These are phyloP conservation scores for Eulimnadia texana DNA, from an alignment of 1,140 invertebrate genomes.

Conservation along the genomic window DNA sequence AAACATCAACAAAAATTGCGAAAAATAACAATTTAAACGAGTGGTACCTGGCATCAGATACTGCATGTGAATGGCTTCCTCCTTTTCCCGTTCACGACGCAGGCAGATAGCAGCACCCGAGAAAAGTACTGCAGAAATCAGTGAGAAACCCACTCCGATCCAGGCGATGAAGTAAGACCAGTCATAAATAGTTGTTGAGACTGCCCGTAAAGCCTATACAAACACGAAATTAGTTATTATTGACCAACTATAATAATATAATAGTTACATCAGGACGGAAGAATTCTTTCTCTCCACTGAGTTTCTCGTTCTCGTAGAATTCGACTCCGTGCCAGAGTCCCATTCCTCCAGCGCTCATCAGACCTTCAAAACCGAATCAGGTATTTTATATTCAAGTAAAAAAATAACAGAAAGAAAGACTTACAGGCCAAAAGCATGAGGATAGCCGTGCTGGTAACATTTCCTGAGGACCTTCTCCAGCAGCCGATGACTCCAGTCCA, in stretches of 20 bases:
- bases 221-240: too few relatives aligned
- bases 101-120: conserved; percentile 63
- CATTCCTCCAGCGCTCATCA: conserved; percentile 79
- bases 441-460: conserved; percentile 83
- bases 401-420: conserved; percentile 26
- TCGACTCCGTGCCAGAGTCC: conserved; percentile 89
- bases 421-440: conserved; percentile 77
- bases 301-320: conserved; percentile 86
- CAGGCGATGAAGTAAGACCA: conserved; percentile 66
- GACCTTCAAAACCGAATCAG: conserved; percentile 32
- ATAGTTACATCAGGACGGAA: conserved; percentile 3
- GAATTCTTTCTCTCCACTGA: conserved; percentile 25
- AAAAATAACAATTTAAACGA: conserved; percentile 7
- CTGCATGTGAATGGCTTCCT: conserved; percentile 91
- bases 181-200: conserved; percentile 3
- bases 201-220: not conserved
- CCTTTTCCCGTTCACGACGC: conserved; percentile 64
- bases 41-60: conserved; percentile 85
- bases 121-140: conserved; percentile 59
- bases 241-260: conserved; percentile 24
- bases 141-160: conserved; percentile 57
- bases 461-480: conserved; percentile 80
- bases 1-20: not conserved
- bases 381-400: not conserved
- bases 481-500: conserved; percentile 85